Conservation (phyloP, 2,797 vertebrate genomes). For the Apogon hyalosoma region DNA sequence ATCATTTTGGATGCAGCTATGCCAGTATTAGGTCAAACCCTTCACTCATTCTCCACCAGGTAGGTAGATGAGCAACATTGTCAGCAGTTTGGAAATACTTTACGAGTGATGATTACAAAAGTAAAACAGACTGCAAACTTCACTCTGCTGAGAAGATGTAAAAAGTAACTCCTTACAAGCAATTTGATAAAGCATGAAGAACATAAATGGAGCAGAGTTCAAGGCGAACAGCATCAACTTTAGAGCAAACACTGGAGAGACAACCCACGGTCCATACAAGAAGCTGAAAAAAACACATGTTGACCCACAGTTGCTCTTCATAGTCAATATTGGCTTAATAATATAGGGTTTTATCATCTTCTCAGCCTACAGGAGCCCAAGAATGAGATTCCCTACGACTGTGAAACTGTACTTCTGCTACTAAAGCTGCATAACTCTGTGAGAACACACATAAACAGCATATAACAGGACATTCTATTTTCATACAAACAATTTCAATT, state of each 20-base stretch:
- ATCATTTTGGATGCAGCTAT: no score
- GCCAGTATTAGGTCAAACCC: no score
- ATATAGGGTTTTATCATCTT: background rate
- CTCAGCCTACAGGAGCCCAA: background rate
- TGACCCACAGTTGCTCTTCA: background rate
- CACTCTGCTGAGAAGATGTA: conserved; percentile 6
- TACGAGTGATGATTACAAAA: conserved; percentile 20
- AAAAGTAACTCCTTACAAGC: conserved; percentile 18
- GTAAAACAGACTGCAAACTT: conserved; percentile 25
- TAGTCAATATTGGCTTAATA: background rate
- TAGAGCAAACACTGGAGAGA: background rate
- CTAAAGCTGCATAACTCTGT: background rate
- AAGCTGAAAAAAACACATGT: background rate
- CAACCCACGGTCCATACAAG: background rate
- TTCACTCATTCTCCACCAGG: background rate
- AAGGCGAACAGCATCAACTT: background rate
- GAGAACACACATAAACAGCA: background rate
- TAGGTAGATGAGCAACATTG: conserved; percentile 13
- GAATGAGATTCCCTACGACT: background rate
- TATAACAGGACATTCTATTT: background rate
- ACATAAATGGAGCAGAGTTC: conserved; percentile 2
- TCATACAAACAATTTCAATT: no score
- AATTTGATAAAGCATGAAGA: background rate
- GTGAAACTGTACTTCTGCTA: background rate
- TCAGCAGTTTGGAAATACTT: conserved; percentile 11